Evolutionary conservation across 1,140 invertebrate genomes (phyloP), one percentile per base, ranked within the genome.

Genomic region (Meteorus sp.): DNA sequence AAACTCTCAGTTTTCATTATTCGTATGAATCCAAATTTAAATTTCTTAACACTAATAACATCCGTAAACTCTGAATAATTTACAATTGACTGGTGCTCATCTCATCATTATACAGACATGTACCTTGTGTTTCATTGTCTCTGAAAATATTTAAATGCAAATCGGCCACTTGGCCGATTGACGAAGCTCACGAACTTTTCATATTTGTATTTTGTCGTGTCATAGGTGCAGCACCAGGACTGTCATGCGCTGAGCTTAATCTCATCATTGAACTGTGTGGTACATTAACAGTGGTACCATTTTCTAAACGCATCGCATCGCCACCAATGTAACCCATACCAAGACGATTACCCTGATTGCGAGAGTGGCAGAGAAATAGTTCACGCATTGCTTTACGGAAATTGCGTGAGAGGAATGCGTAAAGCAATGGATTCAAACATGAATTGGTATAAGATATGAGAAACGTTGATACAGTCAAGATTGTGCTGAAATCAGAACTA

Each of bases 391-490:
- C 86, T 69, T 86, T 86, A 45, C 86, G 82, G 70, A 90, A 90
- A 68, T 90, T 90, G 48, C 88, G 86, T 0, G 90, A 93, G 39
- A 94, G 81, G 70, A 93, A 89, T 1, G 91, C 91, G 74, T 94
- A 94, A 3, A 94, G 82, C 37, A 94, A 77, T 1, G 91, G 91
- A 78, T 94, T 94, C 54, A 93, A 83, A 27, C 88, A 91, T 9
- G 89, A 92, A 81, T 94, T 93, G 73, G 89, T 86, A 68, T 92
- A 94, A 31, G 91, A 87, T 61, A 92, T 85, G 37, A 94, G 84
- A 75, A 89, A 92, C 6, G 90, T 92, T n/a, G 90, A 80, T 1
- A 91, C 90, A 2, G 91, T 92, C 43, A 94, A 81, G 1, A 93
- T 77, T 11, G 87, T 85, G 69, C 87, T 89, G 68, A 89, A 87